Base-by-base conservation (phyloP, 2,888 invertebrate species). In the Ormia ochracea region DNA sequence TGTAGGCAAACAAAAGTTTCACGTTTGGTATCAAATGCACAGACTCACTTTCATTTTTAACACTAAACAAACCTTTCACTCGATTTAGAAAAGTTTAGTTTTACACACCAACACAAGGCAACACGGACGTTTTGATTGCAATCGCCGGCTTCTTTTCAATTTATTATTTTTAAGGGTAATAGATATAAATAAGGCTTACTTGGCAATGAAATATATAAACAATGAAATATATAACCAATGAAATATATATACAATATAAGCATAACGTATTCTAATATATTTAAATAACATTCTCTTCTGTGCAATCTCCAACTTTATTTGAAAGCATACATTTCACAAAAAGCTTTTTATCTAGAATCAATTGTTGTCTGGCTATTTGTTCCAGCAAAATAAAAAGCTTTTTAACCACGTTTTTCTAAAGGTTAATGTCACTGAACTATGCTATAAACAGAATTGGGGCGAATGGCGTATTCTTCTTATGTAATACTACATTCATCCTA, bases 341-440 rank as follows among this genome's bases (percentile, higher is more conserved):
- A 70, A 79, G 79, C 79, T 79, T 79, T n/a, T 74, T 48, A 28
- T 54, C 56, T 19, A 63, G 58, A 59, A 80, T 68, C 80, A 80
- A 72, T 26, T 43, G n/a, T 63, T 41, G 14, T 19, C 4, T 65
- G 3, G 7, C 12, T 28, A 31, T 12, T 36, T 2, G 6, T 10
- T 63, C 17, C 3, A 41, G 17, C 9, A 14, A 43, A 19, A n/a
- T n/a, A n/a, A 63, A 76, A 76, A 73, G 63, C 72, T 76, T 63
- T 43, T 38, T 45, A 31, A 61, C 50, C 41, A 54, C 36, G 50
- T 54, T 63, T 61, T 61, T 2, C 14, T 43, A 52, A 76, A 80
- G 80, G 80, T 80, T 80, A 80, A 80, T 76, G 80, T 80, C 80
- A 76, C 72, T 52, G 54, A 54, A 59, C n/a, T 72, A 59, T 23